These are phyloP conservation scores for Cylas formicarius DNA, from an alignment of 1,140 invertebrate genomes.

Conservation along the genomic window DNA sequence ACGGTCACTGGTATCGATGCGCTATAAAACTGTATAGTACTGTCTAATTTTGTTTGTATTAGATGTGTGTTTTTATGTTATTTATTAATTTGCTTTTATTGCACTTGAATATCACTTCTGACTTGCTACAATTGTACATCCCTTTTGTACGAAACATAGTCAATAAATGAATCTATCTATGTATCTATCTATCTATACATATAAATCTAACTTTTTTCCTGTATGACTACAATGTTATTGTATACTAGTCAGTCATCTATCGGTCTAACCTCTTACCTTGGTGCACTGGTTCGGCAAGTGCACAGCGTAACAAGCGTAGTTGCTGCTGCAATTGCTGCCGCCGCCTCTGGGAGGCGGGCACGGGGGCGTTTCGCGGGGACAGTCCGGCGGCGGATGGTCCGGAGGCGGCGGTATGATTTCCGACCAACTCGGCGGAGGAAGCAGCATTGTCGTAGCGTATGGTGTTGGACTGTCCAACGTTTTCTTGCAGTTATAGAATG, in stretches of 20 bases:
- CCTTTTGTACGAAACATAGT: too few relatives aligned
- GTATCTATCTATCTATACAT: too few relatives aligned
- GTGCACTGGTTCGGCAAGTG: slow-evolving; percentile 30
- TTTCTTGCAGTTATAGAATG: slow-evolving; percentile 61
- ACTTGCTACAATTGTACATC: too few relatives aligned
- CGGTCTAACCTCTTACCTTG: slow-evolving; percentile 13
- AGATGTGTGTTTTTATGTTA: too few relatives aligned
- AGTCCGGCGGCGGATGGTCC: slow-evolving; percentile 64
- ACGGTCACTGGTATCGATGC: too few relatives aligned
- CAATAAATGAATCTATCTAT: too few relatives aligned
- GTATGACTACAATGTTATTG: too few relatives aligned
- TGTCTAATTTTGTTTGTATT: too few relatives aligned
- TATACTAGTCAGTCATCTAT: neutral
- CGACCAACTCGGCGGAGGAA: slow-evolving; percentile 63
- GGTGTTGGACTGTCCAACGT: slow-evolving; percentile 66
- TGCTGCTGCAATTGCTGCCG: slow-evolving; percentile 32
- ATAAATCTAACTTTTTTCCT: too few relatives aligned
- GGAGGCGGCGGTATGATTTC: slow-evolving; percentile 73
- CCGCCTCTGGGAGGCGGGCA: slow-evolving; percentile 32
- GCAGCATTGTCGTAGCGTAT: slow-evolving; percentile 71
- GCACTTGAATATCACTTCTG: too few relatives aligned
- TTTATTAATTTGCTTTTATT: too few relatives aligned
- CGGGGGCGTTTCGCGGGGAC: slow-evolving; percentile 35
- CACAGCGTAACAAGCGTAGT: slow-evolving; percentile 39
- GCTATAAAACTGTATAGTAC: too few relatives aligned